phyloP scores from a whole-genome alignment of 2,113 vertebrate genomes.

The Ammospiza caudacuta region DNA sequence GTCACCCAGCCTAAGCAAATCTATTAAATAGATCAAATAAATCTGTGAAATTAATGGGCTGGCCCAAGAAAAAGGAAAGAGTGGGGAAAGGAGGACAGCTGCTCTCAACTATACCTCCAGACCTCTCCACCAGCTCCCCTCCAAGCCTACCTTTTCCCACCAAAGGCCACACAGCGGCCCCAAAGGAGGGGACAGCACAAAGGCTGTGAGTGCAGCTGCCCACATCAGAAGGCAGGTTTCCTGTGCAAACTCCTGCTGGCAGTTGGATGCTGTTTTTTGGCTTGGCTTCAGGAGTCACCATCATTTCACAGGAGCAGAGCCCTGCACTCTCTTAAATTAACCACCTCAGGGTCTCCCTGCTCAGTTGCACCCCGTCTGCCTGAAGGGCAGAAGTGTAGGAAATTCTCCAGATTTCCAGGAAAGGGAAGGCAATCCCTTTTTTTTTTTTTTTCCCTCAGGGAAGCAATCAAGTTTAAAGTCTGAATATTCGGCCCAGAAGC shows the following conservation, averaged over 20 bases:
- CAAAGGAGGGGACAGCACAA: neutral
- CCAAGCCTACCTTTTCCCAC: neutral
- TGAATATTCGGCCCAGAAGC: neutral
- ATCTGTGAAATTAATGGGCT: neutral
- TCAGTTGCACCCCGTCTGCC: accelerated
- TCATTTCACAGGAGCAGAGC: neutral
- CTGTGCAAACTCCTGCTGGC: neutral
- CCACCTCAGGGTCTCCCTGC: neutral
- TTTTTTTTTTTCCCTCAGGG: neutral
- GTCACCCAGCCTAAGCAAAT: neutral
- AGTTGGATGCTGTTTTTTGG: neutral
- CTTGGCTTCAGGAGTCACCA: neutral
- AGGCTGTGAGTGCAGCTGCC: neutral
- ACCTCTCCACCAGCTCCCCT: neutral
- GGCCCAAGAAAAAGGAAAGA: neutral
- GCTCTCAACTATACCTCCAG: neutral
- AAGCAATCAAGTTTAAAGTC: slow-evolving; percentile 10
- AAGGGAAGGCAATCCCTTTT: neutral
- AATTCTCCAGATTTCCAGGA: slow-evolving; percentile 19
- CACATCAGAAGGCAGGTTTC: neutral
- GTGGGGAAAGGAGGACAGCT: neutral
- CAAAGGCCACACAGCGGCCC: accelerated
- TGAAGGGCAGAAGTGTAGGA: neutral
- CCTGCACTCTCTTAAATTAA: neutral
- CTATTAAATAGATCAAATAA: neutral